These are phyloP conservation scores for Danio jaintianensis DNA, from an alignment of 2,797 vertebrate species.

Conservation along the genomic window DNA sequence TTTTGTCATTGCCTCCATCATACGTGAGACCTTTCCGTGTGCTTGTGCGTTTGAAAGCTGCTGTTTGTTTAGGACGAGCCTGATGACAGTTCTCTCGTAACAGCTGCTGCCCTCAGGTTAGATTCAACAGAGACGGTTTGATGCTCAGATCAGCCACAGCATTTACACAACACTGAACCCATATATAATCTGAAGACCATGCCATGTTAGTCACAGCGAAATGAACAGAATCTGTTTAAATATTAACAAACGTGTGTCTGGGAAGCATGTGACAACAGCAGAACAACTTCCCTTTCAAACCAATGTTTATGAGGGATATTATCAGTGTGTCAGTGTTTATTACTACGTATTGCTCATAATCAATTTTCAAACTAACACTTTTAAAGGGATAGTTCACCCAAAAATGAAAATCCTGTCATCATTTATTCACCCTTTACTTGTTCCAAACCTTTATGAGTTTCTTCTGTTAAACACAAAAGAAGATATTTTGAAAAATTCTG, in stretches of 20 bases:
- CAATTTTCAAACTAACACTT: not conserved
- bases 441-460: too few relatives aligned
- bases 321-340: slow-evolving; percentile 6
- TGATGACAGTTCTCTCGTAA: slow-evolving; percentile 53
- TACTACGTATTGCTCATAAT: not conserved
- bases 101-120: slow-evolving; percentile 64
- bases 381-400: not conserved
- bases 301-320: slow-evolving; percentile 1
- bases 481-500: too few relatives aligned
- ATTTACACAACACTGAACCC: slow-evolving; percentile 17
- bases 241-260: slow-evolving; percentile 23
- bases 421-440: too few relatives aligned
- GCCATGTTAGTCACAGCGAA: not conserved
- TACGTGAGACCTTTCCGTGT: slow-evolving; percentile 28
- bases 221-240: slow-evolving; percentile 6
- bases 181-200: not conserved
- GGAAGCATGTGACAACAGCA: not conserved
- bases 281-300: not conserved
- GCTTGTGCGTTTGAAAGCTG: slow-evolving; percentile 28
- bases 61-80: slow-evolving; percentile 52
- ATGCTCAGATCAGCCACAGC: slow-evolving; percentile 27
- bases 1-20: slow-evolving; percentile 27
- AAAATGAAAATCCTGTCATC: too few relatives aligned
- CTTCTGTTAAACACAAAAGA: too few relatives aligned
- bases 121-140: slow-evolving; percentile 19